These are phyloP conservation scores for Saccostrea glomerata DNA, from an alignment of 1,140 invertebrate species.

Conservation along the genomic window DNA sequence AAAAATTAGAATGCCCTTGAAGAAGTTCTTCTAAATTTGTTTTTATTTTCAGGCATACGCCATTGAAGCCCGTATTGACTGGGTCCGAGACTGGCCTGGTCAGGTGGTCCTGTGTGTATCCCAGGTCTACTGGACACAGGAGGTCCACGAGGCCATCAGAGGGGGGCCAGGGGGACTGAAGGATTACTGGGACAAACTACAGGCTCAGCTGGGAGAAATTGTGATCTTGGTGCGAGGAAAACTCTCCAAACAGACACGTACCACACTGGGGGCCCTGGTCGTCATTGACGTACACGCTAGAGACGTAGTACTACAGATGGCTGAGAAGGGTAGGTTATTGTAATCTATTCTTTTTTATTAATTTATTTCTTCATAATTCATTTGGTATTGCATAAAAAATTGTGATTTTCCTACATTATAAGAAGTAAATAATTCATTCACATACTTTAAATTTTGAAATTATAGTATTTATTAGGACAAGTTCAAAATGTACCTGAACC, in stretches of 20 bases:
- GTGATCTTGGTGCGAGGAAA: slow-evolving; percentile 79
- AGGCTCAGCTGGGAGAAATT: slow-evolving; percentile 76
- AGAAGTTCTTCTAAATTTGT: background rate
- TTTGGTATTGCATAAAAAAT: background rate
- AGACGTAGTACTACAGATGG: slow-evolving; percentile 77
- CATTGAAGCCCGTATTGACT: slow-evolving; percentile 74
- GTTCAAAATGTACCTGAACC: too few relatives aligned
- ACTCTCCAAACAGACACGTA: slow-evolving; percentile 78
- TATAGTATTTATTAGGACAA: too few relatives aligned
- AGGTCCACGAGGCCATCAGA: slow-evolving; percentile 77
- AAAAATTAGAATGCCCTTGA: background rate
- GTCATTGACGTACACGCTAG: slow-evolving; percentile 79
- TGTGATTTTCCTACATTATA: background rate
- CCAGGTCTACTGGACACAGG: slow-evolving; percentile 79
- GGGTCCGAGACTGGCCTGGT: slow-evolving; percentile 80
- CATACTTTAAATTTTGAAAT: too few relatives aligned
- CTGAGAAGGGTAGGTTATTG: slow-evolving; percentile 70
- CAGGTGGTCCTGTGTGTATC: slow-evolving; percentile 79
- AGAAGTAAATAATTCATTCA: background rate
- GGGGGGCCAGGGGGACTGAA: slow-evolving; percentile 70
- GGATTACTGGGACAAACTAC: slow-evolving; percentile 73
- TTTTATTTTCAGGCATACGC: slow-evolving; percentile 72
- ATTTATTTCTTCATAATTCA: background rate
- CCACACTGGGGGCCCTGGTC: slow-evolving; percentile 78
- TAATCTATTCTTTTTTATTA: background rate